Base-by-base conservation (phyloP, 2,797 vertebrate genomes). In the Phoxinus dragarum region DNA sequence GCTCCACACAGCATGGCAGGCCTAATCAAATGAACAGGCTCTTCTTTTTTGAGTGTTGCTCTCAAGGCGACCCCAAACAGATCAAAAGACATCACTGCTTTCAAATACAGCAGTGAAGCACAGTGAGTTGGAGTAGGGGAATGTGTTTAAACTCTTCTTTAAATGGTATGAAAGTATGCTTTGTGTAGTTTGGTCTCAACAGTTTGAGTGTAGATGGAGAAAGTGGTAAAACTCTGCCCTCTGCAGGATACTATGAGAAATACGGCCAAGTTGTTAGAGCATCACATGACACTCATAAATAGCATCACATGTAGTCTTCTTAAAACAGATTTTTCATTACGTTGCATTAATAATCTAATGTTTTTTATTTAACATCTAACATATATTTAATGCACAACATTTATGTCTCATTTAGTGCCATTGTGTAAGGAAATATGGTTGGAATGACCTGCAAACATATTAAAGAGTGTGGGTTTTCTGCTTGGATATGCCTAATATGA, bases 221-320 rank as follows among this genome's bases (percentile, higher is more conserved):
- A 89, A 42, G 85, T 93, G 88, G 88, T 92, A 75, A 92, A 92
- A 94, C 87, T 88, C 91, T 94, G 95, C 94, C 93, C 93, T 94
- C 95, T 96, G 92, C 94, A 94, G 95, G 94, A 90, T 0, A 54
- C n/a, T 5, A 31, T 56, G 6, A 61, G 49, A 87, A 85, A 36
- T 66, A 67, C 80, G 76, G 54, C n/a, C 23, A 27, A 80, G 16
- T 14, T 21, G 21, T 27, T 34, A 12, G 16, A 40, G 23, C 14
- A 6, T 42, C 8, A 56, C 21, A 23, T 49, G 14, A 49, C 12
- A 36, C 6, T 34, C 5, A 38, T 3, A 31, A 23, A 36, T n/a
- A n/a, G 9, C 36, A 31, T 31, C 34, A 12, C 44, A 36, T 56
- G 14, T 8, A 16, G 49, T 56, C 52, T 56, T 54, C 6, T 54